Evolutionary conservation across 2,888 invertebrate genomes (phyloP), one percentile per base, ranked within the genome.

Genomic region (Pimpla rufipes): DNA sequence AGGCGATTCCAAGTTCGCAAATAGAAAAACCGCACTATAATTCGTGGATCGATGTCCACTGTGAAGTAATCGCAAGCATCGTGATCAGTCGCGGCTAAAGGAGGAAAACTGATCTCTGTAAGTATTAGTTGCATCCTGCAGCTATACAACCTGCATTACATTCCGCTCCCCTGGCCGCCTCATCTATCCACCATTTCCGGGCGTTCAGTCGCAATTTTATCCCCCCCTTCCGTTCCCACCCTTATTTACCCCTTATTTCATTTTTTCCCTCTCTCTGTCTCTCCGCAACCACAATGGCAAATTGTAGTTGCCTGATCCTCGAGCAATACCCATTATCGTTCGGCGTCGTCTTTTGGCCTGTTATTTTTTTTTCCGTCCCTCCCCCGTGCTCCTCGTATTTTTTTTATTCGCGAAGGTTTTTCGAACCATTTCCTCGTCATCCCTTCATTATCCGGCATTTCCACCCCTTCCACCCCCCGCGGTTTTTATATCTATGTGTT

Each of bases 1-100:
- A n/a, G n/a, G 50, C 45, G 62, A 21, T 59, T 66, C 52, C 35
- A 18, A 74, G 57, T 1, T 16, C 8, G 18, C 10, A 66, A 18
- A 50, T 23, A 78, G 74, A 62, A 16, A 40, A 45, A 16, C 37
- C 52, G 55, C 37, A 50, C 52, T 80, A 73, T 70, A 66, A 73
- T 55, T 68, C 13, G 42, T 70, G 74, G 71, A 81, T 85, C 79
- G 82, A 71, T 85, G 75, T 79, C 47, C 47, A 35, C 68, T n/a
- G n/a, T n/a, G n/a, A n/a, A n/a, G n/a, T n/a, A n/a, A n/a, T n/a
- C n/a, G n/a, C n/a, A n/a, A 66, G 40, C 50, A 52, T n/a, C n/a
- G n/a, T n/a, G n/a, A 13, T 13, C 37, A 21, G 57, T 55, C 10
- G 57, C 42, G 47, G 47, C 73, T 73, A 13, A 45, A 73, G 73